A percentile compares a stretch with the other conserved stretches of the same genome.
Evolutionary conservation across 2,113 vertebrate genomes (phyloP).

Genomic region (Gymnocephalus cernua): DNA sequence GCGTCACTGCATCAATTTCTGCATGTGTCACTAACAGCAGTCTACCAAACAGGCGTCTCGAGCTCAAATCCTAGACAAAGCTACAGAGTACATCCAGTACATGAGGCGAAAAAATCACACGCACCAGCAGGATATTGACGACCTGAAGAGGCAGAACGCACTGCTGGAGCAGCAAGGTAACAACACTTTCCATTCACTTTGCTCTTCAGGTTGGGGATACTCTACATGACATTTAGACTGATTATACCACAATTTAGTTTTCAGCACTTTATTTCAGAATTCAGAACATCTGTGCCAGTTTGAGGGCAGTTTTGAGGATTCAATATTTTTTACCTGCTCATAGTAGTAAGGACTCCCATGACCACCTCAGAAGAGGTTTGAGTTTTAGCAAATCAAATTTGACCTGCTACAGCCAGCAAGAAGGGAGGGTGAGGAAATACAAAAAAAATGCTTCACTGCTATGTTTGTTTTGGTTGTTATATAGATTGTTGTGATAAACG

Average conservation of each 20-base stretch:
- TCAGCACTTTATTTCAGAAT: not conserved
- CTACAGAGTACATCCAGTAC: constrained; percentile 99
- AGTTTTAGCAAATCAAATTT: not conserved
- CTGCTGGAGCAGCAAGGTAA: constrained; percentile 98
- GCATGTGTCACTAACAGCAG: constrained; percentile 83
- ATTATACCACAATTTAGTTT: not conserved
- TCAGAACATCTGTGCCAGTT: not conserved
- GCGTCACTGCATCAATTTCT: constrained; percentile 77
- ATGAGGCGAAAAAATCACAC: constrained; percentile 99
- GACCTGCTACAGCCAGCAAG: not conserved
- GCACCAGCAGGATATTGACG: constrained; percentile 99
- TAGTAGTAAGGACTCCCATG: not conserved
- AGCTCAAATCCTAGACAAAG: constrained; percentile 99
- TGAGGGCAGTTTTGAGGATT: not conserved
- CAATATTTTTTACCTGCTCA: not conserved
- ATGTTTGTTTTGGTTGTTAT: not conserved
- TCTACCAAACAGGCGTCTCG: constrained; percentile 94
- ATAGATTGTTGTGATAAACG: not conserved
- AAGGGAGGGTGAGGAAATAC: not conserved
- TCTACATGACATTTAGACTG: not conserved
- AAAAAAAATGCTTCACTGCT: not conserved
- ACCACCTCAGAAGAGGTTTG: no score
- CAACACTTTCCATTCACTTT: no score
- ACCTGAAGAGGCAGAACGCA: constrained; percentile 97
- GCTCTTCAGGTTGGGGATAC: not conserved